Evolutionary conservation across 2,797 vertebrate species (phyloP).

Genomic region (Hyperoplus immaculatus): DNA sequence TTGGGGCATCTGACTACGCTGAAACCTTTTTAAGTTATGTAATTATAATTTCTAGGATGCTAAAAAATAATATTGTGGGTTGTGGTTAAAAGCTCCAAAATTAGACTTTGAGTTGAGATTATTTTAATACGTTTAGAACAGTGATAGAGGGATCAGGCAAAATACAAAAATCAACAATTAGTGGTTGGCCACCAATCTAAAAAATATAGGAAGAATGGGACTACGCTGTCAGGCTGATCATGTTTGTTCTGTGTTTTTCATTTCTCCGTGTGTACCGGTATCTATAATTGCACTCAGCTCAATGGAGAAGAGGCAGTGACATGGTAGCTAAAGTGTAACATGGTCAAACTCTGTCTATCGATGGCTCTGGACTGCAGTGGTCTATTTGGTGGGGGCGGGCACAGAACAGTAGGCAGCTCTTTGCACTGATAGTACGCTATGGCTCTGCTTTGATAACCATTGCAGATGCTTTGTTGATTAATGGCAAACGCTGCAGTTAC

Average conservation of each 20-base stretch:
- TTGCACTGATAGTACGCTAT: constrained; percentile 61
- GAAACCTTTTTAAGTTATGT: neutral
- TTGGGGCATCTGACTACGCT: neutral
- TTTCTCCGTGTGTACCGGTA: constrained; percentile 4
- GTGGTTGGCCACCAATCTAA: neutral
- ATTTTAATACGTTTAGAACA: neutral
- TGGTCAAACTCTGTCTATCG: constrained; percentile 47
- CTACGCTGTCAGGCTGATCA: neutral
- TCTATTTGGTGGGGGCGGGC: constrained; percentile 39
- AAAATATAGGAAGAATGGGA: neutral
- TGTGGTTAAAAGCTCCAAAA: neutral
- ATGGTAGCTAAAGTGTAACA: constrained; percentile 19
- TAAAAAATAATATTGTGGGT: neutral
- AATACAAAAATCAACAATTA: neutral
- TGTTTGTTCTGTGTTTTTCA: neutral
- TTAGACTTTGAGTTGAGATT: neutral
- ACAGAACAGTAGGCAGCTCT: constrained; percentile 66
- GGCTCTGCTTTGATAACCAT: constrained; percentile 63
- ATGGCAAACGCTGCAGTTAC: constrained; percentile 74
- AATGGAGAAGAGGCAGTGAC: neutral
- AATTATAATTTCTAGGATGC: neutral
- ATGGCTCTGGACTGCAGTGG: constrained; percentile 58
- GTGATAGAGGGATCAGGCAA: neutral
- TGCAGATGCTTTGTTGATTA: constrained; percentile 68
- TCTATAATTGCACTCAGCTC: constrained; percentile 2